phyloP scores from a whole-genome alignment of 2,888 invertebrate genomes.

The Onthophagus sagittarius region DNA sequence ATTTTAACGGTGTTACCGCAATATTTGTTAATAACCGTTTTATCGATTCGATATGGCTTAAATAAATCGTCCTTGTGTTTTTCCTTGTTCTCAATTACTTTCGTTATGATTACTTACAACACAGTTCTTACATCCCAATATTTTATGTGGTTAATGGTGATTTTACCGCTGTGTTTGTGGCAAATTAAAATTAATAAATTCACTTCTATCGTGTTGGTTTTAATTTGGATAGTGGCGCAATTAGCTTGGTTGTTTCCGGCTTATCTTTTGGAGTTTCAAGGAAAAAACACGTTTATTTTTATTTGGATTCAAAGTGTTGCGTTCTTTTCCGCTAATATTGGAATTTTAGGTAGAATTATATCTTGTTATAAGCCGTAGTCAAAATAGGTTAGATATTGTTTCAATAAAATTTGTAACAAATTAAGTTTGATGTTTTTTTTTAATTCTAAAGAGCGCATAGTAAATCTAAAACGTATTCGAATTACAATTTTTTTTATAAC shows the following conservation, averaged over 20 bases:
- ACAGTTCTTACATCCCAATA: constrained; percentile 97
- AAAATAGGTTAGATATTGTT: background rate
- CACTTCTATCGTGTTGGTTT: constrained; percentile 51
- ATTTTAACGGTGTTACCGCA: constrained; percentile 64
- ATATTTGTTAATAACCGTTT: constrained; percentile 59
- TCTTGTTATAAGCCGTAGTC: constrained; percentile 38
- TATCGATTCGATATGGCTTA: constrained; percentile 66
- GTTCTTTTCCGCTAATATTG: constrained; percentile 81
- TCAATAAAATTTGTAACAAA: background rate
- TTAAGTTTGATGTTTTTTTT: background rate
- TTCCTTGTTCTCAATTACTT: constrained; percentile 78
- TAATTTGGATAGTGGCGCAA: constrained; percentile 70
- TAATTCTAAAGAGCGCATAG: no score
- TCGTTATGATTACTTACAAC: constrained; percentile 88
- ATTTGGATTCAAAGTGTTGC: constrained; percentile 82
- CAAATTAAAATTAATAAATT: constrained; percentile 58
- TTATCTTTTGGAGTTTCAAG: constrained; percentile 87
- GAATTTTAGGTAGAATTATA: constrained; percentile 45
- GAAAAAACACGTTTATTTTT: constrained; percentile 74
- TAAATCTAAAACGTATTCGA: no score
- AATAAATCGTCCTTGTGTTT: constrained; percentile 72
- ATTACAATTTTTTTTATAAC: no score
- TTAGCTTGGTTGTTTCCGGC: constrained; percentile 85
- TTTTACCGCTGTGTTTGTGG: constrained; percentile 79
- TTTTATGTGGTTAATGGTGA: constrained; percentile 91